Conservation (phyloP, 2,888 invertebrate genomes). For the Drosophila flavopinicola region DNA sequence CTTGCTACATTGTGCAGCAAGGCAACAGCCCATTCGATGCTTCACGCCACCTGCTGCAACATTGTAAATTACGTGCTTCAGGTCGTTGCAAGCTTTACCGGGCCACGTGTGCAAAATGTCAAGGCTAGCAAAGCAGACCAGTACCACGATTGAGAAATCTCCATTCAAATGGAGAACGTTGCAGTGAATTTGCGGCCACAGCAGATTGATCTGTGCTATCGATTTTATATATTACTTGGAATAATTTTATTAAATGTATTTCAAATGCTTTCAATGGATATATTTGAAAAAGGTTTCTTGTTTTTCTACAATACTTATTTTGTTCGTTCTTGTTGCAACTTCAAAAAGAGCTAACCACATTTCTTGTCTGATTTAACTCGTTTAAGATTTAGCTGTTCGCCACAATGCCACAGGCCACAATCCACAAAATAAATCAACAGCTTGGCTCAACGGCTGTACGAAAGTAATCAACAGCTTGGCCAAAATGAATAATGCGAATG, state of each 20-base stretch:
- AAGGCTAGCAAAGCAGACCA: constrained; percentile 39
- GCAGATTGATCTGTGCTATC: background rate
- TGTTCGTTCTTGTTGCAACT: background rate
- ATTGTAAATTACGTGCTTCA: constrained; percentile 68
- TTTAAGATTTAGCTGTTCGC: constrained; percentile 13
- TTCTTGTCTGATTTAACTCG: constrained; percentile 12
- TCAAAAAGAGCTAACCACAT: background rate
- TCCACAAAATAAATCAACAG: constrained; percentile 47
- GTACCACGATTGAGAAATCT: constrained; percentile 12
- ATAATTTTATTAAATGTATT: constrained; percentile 6
- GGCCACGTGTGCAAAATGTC: constrained; percentile 51
- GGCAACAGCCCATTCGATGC: constrained; percentile 1
- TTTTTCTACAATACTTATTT: too few relatives aligned
- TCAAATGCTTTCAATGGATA: too few relatives aligned
- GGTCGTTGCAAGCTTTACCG: constrained; percentile 51
- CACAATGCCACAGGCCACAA: constrained; percentile 27
- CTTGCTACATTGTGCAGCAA: constrained; percentile 12
- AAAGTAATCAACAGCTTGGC: constrained; percentile 54
- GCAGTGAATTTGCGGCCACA: constrained; percentile 22
- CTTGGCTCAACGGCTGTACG: constrained; percentile 24
- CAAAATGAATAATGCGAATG: constrained; percentile 43
- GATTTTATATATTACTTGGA: constrained; percentile 23
- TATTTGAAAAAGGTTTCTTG: too few relatives aligned
- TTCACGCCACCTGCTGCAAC: constrained; percentile 66
- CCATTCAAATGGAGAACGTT: constrained; percentile 18